These are phyloP conservation scores for Iguana delicatissima DNA, from an alignment of 2,797 vertebrate genomes.

Conservation along the genomic window DNA sequence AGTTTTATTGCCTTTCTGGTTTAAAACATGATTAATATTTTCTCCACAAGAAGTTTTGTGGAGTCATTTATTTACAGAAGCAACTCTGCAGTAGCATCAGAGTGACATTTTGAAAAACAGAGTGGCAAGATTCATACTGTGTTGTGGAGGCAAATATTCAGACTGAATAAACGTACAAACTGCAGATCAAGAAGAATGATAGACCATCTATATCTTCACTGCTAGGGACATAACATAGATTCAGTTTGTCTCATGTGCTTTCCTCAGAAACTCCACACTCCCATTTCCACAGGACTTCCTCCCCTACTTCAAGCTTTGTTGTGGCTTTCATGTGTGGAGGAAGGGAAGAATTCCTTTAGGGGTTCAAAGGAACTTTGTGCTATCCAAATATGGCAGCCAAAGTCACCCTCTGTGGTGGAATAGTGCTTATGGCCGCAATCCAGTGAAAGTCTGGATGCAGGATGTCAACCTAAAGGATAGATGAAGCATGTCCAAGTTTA, in stretches of 20 bases:
- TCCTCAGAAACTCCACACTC: accelerated
- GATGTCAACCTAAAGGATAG: background rate
- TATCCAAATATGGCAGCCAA: background rate
- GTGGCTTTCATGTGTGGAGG: background rate
- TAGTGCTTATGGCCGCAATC: background rate
- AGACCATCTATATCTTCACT: background rate
- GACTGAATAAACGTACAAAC: background rate
- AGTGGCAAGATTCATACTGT: background rate
- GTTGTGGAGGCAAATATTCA: accelerated
- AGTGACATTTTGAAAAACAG: background rate
- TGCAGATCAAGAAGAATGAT: background rate
- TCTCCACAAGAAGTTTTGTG: background rate
- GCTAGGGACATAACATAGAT: accelerated
- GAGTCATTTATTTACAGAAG: background rate
- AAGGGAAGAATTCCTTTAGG: background rate
- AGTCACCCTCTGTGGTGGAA: background rate
- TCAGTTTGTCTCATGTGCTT: background rate
- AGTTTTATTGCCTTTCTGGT: background rate
- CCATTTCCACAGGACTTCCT: background rate
- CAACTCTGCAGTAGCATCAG: background rate
- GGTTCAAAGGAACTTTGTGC: background rate
- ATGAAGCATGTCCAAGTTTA: background rate
- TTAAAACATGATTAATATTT: background rate
- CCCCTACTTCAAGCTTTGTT: background rate
- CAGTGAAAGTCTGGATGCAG: background rate